These are phyloP conservation scores for Rhabdornis inornatus DNA, from an alignment of 2,113 vertebrate genomes.

Conservation along the genomic window DNA sequence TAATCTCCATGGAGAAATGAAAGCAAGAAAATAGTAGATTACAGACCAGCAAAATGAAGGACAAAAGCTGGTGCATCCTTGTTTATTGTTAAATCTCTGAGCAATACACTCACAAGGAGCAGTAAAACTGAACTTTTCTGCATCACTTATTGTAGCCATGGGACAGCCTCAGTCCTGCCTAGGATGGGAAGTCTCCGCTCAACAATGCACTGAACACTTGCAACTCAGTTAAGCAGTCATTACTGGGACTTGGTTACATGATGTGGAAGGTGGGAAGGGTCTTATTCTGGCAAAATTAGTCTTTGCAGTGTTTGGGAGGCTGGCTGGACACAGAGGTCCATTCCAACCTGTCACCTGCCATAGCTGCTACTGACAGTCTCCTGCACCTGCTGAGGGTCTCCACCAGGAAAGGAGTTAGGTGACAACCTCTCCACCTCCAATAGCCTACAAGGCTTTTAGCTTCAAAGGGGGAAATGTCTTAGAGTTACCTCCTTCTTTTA, in stretches of 20 bases:
- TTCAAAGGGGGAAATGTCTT: neutral
- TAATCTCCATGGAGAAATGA: neutral
- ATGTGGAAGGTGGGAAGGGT: neutral
- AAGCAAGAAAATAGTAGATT: neutral
- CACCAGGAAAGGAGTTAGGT: neutral
- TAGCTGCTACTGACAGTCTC: neutral
- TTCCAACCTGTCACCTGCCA: neutral
- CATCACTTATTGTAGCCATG: neutral
- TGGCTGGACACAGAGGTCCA: neutral
- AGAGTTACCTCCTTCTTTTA: neutral
- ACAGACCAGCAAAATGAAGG: neutral
- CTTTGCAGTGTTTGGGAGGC: neutral
- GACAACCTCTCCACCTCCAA: neutral
- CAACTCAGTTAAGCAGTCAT: neutral
- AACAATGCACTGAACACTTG: neutral
- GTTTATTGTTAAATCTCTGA: neutral
- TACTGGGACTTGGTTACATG: neutral
- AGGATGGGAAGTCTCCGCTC: neutral
- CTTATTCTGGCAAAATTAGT: neutral
- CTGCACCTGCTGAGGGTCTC: fast-evolving
- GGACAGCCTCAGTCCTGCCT: neutral
- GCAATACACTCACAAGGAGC: neutral
- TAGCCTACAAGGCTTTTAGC: neutral
- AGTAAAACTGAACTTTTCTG: neutral
- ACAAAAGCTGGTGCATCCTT: neutral